Evolutionary conservation across 1,140 invertebrate genomes (phyloP), one percentile per base, ranked within the genome.

Genomic region (Marisa cornuarietis): DNA sequence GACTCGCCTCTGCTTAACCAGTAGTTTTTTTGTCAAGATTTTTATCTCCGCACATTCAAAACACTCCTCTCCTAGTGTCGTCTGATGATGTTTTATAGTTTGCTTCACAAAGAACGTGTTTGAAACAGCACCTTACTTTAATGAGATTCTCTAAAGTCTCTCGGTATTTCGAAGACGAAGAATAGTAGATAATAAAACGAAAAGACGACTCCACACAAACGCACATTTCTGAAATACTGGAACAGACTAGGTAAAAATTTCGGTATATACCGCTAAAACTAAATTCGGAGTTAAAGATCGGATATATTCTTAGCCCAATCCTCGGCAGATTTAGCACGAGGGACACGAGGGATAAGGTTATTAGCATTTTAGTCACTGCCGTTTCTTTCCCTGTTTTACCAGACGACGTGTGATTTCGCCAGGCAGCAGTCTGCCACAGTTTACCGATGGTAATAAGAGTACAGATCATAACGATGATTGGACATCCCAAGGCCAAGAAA

Each of bases 391-490:
- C 10, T 10, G 71, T 54, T 16, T 54, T 22, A 54, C 4, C 58
- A n/a, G 71, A 73, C 18, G 73, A 62, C 6, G 61, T 18, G 6
- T 62, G 73, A 8, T 26, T 75, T 7, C 73, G 5, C 73, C 73
- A 75, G 7, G 51, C n/a, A 26, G 62, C 20, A 14, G 24, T 75
- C 22, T 75, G 52, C 58, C 31, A 31, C 2, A 75, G 73, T 31
- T 63, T 75, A 54, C 61, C n/a, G 54, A 54, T n/a, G 0, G 73
- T 75, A 61, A 75, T 63, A 58, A 63, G 18, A n/a, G 73, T 75
- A 18, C 52, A 31, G 20, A 62, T 42, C 26, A 75, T 24, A 11
- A 75, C 73, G 20, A 75, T n/a, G 0, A 75, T 18, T 13, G 73
- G 73, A 42, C 73, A 75, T 14, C 73, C 73, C 52, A 75, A 52